Conservation (phyloP, 2,888 invertebrate species). For the Pterobdella sp. region DNA sequence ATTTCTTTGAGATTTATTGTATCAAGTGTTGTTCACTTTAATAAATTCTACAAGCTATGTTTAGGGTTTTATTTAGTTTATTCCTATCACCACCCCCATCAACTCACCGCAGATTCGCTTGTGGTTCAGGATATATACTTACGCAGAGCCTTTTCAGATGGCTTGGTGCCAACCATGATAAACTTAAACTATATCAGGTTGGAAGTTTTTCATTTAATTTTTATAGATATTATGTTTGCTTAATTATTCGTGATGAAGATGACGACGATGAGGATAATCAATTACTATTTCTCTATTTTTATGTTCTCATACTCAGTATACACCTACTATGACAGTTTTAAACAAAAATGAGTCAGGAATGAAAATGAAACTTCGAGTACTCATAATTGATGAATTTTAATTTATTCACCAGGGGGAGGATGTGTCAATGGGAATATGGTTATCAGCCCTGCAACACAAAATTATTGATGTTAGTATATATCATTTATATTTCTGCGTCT, state of each 20-base stretch:
- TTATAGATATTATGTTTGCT: neutral
- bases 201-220: neutral
- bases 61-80: too few species aligned
- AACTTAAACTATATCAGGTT: constrained; percentile 44
- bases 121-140: constrained; percentile 49
- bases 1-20: too few species aligned
- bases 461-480: constrained; percentile 39
- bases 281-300: neutral
- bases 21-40: too few species aligned
- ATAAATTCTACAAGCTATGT: too few species aligned
- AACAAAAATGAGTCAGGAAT: too few species aligned
- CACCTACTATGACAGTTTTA: neutral
- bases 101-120: constrained; percentile 42
- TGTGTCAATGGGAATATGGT: constrained; percentile 50
- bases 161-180: constrained; percentile 42
- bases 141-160: constrained; percentile 43
- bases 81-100: neutral
- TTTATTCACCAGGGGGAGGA: constrained; percentile 46
- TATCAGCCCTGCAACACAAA: constrained; percentile 43
- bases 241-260: neutral
- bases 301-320: neutral
- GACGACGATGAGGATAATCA: too few species aligned
- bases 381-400: neutral
- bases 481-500: constrained; percentile 9
- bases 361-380: too few species aligned